These are phyloP conservation scores for Drosophila sproati DNA, from an alignment of 1,140 invertebrate genomes.

Conservation along the genomic window DNA sequence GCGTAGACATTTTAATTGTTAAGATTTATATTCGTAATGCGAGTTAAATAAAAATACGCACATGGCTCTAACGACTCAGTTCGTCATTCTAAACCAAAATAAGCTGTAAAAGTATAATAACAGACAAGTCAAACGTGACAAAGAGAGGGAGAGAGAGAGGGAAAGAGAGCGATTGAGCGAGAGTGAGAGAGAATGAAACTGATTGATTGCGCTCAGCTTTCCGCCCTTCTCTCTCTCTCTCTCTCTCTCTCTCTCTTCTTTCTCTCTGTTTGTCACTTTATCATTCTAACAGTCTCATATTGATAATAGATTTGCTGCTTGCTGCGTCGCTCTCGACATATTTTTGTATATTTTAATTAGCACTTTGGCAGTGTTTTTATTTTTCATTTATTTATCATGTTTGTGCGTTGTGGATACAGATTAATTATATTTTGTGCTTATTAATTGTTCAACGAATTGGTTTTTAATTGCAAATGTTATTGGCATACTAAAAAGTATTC, in stretches of 20 bases:
- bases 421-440: constrained; percentile 32
- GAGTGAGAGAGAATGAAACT: not conserved
- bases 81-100: not conserved
- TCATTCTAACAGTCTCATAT: not conserved
- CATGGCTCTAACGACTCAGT: not conserved
- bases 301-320: not conserved
- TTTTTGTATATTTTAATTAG: constrained; percentile 32
- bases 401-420: constrained; percentile 3
- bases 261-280: not conserved
- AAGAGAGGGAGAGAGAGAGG: not conserved
- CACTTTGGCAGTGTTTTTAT: constrained; percentile 12
- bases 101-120: not conserved
- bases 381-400: not conserved
- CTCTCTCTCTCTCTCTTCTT: too few species aligned
- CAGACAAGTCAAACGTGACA: too few species aligned
- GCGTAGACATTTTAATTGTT: too few species aligned
- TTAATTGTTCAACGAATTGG: constrained; percentile 27
- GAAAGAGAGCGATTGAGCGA: not conserved
- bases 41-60: not conserved
- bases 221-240: not conserved
- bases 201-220: constrained; percentile 21
- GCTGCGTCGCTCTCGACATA: not conserved
- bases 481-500: constrained; percentile 5
- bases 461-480: constrained; percentile 46
- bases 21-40: too few species aligned